These are phyloP conservation scores for Amiota mariae DNA, from an alignment of 2,888 invertebrate genomes.

Conservation along the genomic window DNA sequence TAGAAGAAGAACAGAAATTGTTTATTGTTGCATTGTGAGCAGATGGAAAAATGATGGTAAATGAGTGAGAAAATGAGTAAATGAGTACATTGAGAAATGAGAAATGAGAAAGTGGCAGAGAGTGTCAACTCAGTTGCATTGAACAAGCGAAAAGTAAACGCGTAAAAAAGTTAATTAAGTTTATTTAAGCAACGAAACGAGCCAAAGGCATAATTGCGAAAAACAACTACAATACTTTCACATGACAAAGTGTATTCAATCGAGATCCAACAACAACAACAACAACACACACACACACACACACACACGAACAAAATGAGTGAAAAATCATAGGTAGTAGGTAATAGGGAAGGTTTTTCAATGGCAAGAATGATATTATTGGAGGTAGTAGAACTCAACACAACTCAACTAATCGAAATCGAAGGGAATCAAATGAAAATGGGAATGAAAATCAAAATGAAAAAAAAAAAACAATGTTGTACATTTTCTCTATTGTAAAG, in stretches of 20 bases:
- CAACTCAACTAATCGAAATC: no score
- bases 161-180: constrained; percentile 63
- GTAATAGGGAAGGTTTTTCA: no score
- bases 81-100: not conserved
- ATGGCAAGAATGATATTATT: no score
- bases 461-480: no score
- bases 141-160: not conserved
- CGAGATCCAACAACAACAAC: not conserved
- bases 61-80: no score
- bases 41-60: no score
- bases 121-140: not conserved
- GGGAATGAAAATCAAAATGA: no score
- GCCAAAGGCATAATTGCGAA: constrained; percentile 57
- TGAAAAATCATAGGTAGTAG: not conserved
- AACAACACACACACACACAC: no score
- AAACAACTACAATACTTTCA: constrained; percentile 47
- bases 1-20: constrained; percentile 50
- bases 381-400: no score
- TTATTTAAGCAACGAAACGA: constrained; percentile 58
- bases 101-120: not conserved
- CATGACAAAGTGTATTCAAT: constrained; percentile 52
- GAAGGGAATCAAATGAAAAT: no score
- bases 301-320: not conserved
- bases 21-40: constrained; percentile 53
- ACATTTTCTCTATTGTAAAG: not conserved